Evolutionary conservation across 2,888 invertebrate genomes (phyloP).

Genomic region (Chouioia cunea): DNA sequence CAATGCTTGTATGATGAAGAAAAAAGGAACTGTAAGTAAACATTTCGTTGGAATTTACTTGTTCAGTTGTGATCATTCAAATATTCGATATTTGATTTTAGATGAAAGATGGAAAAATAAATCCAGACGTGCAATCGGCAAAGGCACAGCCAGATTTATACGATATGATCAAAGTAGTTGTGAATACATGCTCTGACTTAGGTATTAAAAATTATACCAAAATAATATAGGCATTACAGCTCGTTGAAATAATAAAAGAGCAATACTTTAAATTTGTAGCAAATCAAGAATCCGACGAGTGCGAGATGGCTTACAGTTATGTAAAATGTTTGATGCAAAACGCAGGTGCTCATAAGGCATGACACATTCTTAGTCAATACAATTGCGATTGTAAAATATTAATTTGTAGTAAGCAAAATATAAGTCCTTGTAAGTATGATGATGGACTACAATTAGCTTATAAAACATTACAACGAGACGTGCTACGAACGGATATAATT

Average conservation of each 20-base stretch:
- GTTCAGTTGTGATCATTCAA: no score
- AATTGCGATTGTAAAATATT: no score
- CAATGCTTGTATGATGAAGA: constrained; percentile 32
- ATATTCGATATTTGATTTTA: not conserved
- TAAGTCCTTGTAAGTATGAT: no score
- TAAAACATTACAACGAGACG: no score
- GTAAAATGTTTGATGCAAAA: constrained; percentile 21
- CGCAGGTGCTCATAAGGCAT: not conserved
- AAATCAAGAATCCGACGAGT: constrained; percentile 18
- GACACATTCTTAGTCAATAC: no score
- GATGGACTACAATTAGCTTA: no score
- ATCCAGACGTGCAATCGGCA: constrained; percentile 13
- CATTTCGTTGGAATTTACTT: not conserved
- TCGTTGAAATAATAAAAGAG: not conserved
- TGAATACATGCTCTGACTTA: not conserved
- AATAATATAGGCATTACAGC: not conserved
- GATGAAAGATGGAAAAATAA: constrained; percentile 16
- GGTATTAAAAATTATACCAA: not conserved
- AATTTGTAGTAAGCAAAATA: not conserved
- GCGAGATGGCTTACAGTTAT: constrained; percentile 17
- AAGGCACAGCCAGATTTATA: not conserved
- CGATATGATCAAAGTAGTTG: constrained; percentile 2
- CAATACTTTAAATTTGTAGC: constrained; percentile 2
- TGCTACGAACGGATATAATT: no score
- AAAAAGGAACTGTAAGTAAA: constrained; percentile 30